Conservation (phyloP, 1,140 invertebrate species). For the Scaptodrosophila lebanonensis region DNA sequence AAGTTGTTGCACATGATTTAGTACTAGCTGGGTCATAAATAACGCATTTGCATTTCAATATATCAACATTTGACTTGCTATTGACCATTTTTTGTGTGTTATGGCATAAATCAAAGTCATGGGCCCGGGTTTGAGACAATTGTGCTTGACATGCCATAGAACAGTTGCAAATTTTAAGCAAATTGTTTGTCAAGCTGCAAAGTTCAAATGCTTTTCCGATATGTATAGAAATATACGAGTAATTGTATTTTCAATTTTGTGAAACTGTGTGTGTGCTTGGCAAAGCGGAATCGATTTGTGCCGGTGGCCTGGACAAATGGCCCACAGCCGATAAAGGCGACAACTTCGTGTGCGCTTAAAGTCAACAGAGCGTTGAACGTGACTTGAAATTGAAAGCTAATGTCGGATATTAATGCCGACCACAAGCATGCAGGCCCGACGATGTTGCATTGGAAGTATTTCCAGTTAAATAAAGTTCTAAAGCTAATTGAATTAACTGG, state of each 20-base stretch:
- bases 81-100: no score
- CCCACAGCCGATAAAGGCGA: constrained; percentile 35
- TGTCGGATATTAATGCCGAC: constrained; percentile 28
- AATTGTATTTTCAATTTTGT: no score
- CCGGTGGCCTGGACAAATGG: constrained; percentile 32
- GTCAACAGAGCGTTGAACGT: constrained; percentile 50
- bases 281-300: constrained; percentile 52
- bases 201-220: constrained; percentile 37
- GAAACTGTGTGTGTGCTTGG: constrained; percentile 25
- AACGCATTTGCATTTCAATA: no score
- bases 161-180: background rate
- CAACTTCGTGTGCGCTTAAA: constrained; percentile 26
- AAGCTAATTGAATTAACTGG: constrained; percentile 38
- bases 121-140: no score
- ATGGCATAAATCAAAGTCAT: no score
- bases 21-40: no score
- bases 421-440: background rate
- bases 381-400: constrained; percentile 64
- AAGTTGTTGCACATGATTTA: no score
- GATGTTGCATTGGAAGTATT: constrained; percentile 30
- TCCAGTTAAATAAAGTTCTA: constrained; percentile 26
- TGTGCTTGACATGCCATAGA: no score
- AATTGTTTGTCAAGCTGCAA: constrained; percentile 9
- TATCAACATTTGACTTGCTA: no score
- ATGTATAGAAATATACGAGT: constrained; percentile 12